Evolutionary conservation across 2,113 vertebrate species (phyloP), one percentile per base, ranked within the genome.

Genomic region (Ranitomeya variabilis): DNA sequence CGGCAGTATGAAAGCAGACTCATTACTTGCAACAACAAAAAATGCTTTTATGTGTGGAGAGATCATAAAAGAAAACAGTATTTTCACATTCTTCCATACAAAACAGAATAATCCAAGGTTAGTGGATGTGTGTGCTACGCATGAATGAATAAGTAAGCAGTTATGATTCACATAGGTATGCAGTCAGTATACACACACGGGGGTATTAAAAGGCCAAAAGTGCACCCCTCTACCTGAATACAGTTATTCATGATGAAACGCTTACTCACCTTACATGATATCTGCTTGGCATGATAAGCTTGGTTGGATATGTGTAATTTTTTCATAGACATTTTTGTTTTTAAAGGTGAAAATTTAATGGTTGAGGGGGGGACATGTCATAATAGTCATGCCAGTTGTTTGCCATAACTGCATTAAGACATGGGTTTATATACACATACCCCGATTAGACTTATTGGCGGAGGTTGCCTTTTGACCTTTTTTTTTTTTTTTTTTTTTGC

Each of bases 121-220:
- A 76, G 18, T 31, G 10, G 37, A 51, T 76, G 73, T 52, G 64
- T 66, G 73, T 21, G 18, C 73, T 51, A 51, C 11, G 73, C 19
- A 19, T 76, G 16, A 52, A 37, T 66, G 64, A 66, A 26, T 76
- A 21, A 19, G 52, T 76, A 76, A 18, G 15, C 37, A 10, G 15
- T 51, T 76, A 76, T 76, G 31, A 74, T 73, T 73, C 19, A 66
- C 18, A 69, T 69, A 69, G 18, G 23, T 71, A 71, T 71, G n/a
- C 67, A 31, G 13, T 14, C 6, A 13, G 1, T 23, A 67, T 31
- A 16, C 2, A 37, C 1, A 0, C 11, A 73, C 1, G 4, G 23
- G 21, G 21, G 23, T 11, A 26, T 12, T 26, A 26, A 37, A 37
- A 76, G 31, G 7, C 51, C 73, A 76, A 19, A 76, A 76, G 14